Conservation (phyloP, 2,888 invertebrate genomes). For the Masnerella sp. region DNA sequence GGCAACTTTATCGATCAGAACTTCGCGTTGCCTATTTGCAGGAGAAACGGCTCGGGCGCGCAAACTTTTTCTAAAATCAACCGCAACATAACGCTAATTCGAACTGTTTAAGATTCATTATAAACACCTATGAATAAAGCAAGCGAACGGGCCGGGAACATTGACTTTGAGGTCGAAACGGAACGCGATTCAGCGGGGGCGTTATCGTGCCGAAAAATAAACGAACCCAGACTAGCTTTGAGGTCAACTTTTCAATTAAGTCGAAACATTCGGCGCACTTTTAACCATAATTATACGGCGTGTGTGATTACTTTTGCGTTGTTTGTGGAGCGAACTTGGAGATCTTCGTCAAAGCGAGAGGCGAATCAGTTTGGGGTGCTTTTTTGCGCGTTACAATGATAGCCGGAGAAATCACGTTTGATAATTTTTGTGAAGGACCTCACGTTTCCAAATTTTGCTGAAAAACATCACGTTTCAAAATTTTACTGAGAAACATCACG, state of each 20-base stretch:
- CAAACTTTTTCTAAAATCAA: too few species aligned
- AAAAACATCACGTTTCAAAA: too few species aligned
- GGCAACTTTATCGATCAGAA: slow-evolving; percentile 40
- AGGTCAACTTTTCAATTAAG: slow-evolving; percentile 42
- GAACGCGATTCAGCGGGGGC: slow-evolving; percentile 19
- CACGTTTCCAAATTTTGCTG: too few species aligned
- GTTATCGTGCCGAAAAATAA: slow-evolving; percentile 27
- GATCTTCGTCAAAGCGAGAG: too few species aligned
- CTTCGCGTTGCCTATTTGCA: not conserved
- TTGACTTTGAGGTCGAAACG: too few species aligned
- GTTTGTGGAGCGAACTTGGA: too few species aligned
- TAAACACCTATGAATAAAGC: slow-evolving; percentile 21
- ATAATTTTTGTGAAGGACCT: too few species aligned
- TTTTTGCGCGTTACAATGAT: too few species aligned
- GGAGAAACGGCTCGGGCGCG: not conserved
- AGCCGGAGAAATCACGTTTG: too few species aligned
- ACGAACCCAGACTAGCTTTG: slow-evolving; percentile 25
- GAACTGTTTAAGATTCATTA: slow-evolving; percentile 6
- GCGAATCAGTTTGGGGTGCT: too few species aligned
- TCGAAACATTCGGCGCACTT: slow-evolving; percentile 24
- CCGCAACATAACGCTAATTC: not conserved
- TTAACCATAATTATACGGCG: slow-evolving; percentile 30
- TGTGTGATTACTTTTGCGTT: too few species aligned
- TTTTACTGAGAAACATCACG: too few species aligned
- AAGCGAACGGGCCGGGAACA: not conserved